Base-by-base conservation (phyloP, 1,140 invertebrate species). In the Drosophila neocordata region DNA sequence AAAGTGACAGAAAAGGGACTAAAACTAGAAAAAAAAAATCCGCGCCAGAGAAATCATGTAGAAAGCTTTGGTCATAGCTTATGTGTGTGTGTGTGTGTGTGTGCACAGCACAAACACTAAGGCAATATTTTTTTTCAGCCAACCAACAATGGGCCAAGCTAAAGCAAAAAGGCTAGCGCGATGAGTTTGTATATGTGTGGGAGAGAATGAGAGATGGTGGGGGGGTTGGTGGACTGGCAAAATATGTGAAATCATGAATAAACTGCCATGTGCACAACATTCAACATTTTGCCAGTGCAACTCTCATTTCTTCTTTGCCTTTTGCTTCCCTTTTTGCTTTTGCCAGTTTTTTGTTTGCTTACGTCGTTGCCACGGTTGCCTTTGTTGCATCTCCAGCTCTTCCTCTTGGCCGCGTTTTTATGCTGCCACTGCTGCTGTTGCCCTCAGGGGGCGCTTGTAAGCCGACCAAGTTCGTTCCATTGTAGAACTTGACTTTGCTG, bases 201-300 rank as follows among this genome's bases (percentile, higher is more conserved):
- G 27, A 83, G 71, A 65, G 41, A 9, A 5, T 4, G 9, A 20
- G 15, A 56, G 38, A 9, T 8, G 44, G 31, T 35, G 44, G n/a
- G 20, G 60, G 71, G 72, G 24, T 27, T 53, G 31, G 2, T 15
- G 41, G 41, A 48, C 18, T 31, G 27, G 73, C 71, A 56, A 88
- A 83, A 88, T 88, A 88, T 88, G 83, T 88, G 83, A 88, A 88
- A 88, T 88, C 83, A 88, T 88, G 83, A 88, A 88, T 88, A 88
- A 88, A 88, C 83, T 88, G 83, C 83, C 83, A 88, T 88, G 83
- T 88, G 83, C 83, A 88, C 77, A 88, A 67, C 83, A 79, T 82
- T 87, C 78, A 87, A 75, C 68, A 81, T 81, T 73, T 73, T 60
- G 41, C 41, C 41, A 48, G 41, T 44, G 69, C 67, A 73, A 44